Evolutionary conservation across 2,888 invertebrate species (phyloP), one percentile per base, ranked within the genome.

Genomic region (Agrilus mali): DNA sequence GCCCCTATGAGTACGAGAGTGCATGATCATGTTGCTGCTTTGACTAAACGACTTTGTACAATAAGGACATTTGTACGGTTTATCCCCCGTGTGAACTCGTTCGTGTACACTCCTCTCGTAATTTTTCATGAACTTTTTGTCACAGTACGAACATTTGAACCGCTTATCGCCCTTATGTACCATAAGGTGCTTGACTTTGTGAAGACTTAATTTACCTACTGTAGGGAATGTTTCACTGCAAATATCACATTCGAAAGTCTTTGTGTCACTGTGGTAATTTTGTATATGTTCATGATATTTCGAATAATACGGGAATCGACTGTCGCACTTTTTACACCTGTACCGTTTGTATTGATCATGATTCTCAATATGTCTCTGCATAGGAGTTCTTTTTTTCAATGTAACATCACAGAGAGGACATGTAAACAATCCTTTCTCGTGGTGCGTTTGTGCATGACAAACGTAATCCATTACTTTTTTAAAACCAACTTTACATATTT

Each of bases 1-100:
- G 22, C 22, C 62, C 75, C 75, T 0, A 62, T 77, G 77, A 43
- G 74, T 73, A 38, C 75, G 66, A 61, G 74, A 74, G 64, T 77
- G 77, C 50, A 75, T 63, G 27, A 72, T 72, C 52, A 78, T 60
- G 63, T 75, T 58, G 42, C 60, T 60, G 16, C 53, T 49, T 44
- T 61, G 60, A 32, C 72, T 46, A 44, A 58, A 60, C 0, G 54
- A 51, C 41, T 58, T 58, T 7, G 59, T 60, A 41, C 61, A 62
- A 15, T 52, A 41, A 35, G 60, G 55, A 34, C 61, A 62, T 22
- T 55, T 53, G 44, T 51, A 57, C 5, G 55, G 55, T 37, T 57
- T 58, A 36, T 60, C 60, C 0, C 60, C 60, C 1, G 60, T 60
- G 37, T 62, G 62, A n/a, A 54, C 50, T 22, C 58, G 50, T 58